Evolutionary conservation across 2,888 invertebrate genomes (phyloP), one percentile per base, ranked within the genome.

Genomic region (Cosmia pyralina): DNA sequence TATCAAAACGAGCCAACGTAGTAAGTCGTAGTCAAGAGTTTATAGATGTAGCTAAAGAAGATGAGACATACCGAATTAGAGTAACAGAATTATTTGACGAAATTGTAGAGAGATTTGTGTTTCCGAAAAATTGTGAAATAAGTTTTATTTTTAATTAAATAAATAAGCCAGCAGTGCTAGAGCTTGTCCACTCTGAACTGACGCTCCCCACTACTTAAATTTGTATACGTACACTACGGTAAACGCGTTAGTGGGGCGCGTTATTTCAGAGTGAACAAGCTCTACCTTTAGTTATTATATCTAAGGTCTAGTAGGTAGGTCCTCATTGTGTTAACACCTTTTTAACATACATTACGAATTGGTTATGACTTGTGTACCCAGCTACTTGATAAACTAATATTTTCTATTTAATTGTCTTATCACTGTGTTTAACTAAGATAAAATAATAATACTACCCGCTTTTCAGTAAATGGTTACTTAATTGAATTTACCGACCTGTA

Each of bases 41-140:
- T 57, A 92, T 94, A 68, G 88, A 91, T 48, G 79, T 92, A 28
- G 94, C 94, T 8, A 86, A 83, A 72, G 83, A 90, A 67, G 90
- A 94, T 73, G 72, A 79, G 2, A 79, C 75, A n/a, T 95, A 94
- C 87, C 91, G 93, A 52, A 85, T 88, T 34, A 93, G 97, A 62
- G 83, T 97, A 59, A 93, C 91, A 7, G 97, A 97, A 88, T 90
- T 97, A 82, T 90, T 97, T 22, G 94, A 96, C 74, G 97, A 97
- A 88, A 93, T 97, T 66, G 91, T 97, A 53, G 97, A 97, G 84
- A 93, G 92, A 87, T 97, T 90, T 75, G 82, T 93, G 70, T 86
- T 80, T 70, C 72, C 85, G 10, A 77, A 83, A 55, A 76, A 78
- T 11, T 0, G 28, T 55, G 44, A 41, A 58, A 58, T 68, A 41